Conservation (phyloP, 2,888 invertebrate genomes). For the Labia minor region DNA sequence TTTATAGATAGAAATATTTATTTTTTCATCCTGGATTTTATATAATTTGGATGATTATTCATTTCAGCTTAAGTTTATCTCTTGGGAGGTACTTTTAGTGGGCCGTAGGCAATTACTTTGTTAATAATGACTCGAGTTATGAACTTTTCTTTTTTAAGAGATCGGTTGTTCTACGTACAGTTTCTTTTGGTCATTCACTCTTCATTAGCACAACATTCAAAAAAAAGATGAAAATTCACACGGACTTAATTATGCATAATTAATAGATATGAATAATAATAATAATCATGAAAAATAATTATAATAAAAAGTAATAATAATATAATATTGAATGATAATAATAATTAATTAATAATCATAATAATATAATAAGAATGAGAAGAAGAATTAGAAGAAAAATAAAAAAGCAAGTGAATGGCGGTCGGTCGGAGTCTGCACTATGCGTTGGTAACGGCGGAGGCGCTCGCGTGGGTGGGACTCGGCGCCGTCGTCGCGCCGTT, state of each 20-base stretch:
- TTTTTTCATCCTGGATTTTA: neutral
- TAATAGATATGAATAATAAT: conserved; percentile 1
- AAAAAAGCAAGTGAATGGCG: conserved; percentile 18
- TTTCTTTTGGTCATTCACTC: neutral
- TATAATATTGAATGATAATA: neutral
- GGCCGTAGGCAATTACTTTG: conserved; percentile 2
- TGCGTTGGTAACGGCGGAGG: conserved; percentile 31
- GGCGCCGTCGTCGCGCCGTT: conserved; percentile 34
- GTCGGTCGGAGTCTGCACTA: conserved; percentile 14
- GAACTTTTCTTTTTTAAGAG: neutral
- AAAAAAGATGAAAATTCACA: neutral
- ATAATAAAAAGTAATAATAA: conserved; percentile 1
- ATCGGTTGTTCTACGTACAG: neutral
- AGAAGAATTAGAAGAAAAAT: neutral
- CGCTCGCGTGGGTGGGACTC: conserved; percentile 26
- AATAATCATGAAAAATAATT: conserved; percentile 3
- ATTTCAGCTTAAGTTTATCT: conserved; percentile 5
- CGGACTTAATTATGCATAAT: neutral
- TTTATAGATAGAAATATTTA: neutral
- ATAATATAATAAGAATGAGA: neutral
- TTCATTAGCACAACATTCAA: neutral
- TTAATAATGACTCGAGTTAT: conserved; percentile 3
- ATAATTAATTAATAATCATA: neutral
- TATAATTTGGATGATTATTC: neutral
- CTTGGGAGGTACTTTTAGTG: neutral